These are phyloP conservation scores for Agelaius phoeniceus DNA, from an alignment of 2,113 vertebrate species.

Conservation along the genomic window DNA sequence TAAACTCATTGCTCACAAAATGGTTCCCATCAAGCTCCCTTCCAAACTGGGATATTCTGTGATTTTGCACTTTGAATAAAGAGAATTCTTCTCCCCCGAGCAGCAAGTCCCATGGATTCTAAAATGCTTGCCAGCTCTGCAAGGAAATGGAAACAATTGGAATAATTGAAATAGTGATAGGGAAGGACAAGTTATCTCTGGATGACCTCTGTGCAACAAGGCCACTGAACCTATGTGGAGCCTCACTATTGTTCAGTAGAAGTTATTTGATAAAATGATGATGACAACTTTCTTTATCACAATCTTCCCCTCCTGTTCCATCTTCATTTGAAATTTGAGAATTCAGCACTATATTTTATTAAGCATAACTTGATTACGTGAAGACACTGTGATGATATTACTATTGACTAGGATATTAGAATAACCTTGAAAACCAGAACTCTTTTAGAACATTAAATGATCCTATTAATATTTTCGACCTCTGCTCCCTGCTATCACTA, in stretches of 20 bases:
- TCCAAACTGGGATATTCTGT: neutral
- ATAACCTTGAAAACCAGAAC: conserved; percentile 60
- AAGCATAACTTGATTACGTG: conserved; percentile 45
- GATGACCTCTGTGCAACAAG: conserved; percentile 21
- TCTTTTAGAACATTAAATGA: conserved; percentile 34
- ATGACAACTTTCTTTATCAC: conserved; percentile 63
- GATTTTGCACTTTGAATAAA: neutral
- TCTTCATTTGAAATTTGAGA: conserved; percentile 59
- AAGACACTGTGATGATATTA: conserved; percentile 47
- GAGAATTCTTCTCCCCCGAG: neutral
- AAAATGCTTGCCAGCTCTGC: neutral
- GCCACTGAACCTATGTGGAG: neutral
- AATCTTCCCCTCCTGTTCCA: conserved; percentile 53
- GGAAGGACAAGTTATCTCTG: neutral
- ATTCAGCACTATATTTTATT: conserved; percentile 52
- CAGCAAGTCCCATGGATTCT: neutral
- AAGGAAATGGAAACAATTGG: neutral
- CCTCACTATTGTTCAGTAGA: neutral
- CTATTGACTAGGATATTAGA: conserved; percentile 56
- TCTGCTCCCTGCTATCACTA: neutral
- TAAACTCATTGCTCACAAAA: neutral
- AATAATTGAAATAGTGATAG: neutral
- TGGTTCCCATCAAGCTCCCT: neutral
- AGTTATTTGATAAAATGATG: conserved; percentile 62
- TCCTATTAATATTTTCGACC: conserved; percentile 37